A percentile compares a stretch with the other conserved stretches of the same genome.
These are phyloP conservation scores for Thera obeliscata DNA, from an alignment of 2,888 invertebrate species.

Conservation along the genomic window DNA sequence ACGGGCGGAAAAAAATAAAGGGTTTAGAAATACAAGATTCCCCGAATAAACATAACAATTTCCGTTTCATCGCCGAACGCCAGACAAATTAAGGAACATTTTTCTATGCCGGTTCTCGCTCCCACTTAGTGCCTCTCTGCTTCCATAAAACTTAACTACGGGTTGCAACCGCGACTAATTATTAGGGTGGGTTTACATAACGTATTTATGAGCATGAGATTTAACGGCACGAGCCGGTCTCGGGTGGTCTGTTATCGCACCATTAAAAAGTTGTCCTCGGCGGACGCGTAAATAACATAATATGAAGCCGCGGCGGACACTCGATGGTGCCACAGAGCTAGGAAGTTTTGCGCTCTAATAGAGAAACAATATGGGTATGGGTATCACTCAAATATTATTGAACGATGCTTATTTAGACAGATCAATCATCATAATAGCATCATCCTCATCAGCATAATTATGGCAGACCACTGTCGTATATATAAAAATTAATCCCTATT, in stretches of 20 bases:
- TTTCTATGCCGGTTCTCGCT: slow-evolving; percentile 69
- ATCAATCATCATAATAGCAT: too few species aligned
- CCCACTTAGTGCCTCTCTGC: slow-evolving; percentile 65
- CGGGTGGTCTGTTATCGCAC: slow-evolving; percentile 83
- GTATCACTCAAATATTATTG: too few species aligned
- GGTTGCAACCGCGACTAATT: slow-evolving; percentile 82
- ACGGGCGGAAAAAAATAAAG: slow-evolving; percentile 65
- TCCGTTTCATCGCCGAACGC: slow-evolving; percentile 74
- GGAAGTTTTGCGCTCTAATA: slow-evolving; percentile 8
- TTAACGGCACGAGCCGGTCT: slow-evolving; percentile 76
- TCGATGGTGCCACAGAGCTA: slow-evolving; percentile 35
- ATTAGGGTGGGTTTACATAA: slow-evolving; percentile 84
- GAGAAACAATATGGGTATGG: slow-evolving; percentile 2
- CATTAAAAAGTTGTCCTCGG: slow-evolving; percentile 83
- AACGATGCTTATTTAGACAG: too few species aligned
- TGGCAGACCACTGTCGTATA: too few species aligned
- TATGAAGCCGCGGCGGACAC: slow-evolving; percentile 60
- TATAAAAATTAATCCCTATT: too few species aligned
- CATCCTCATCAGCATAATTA: too few species aligned
- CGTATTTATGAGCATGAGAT: slow-evolving; percentile 83
- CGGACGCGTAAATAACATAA: slow-evolving; percentile 78
- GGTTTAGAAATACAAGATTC: slow-evolving; percentile 66
- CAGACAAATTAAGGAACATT: slow-evolving; percentile 81
- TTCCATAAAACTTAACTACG: slow-evolving; percentile 82
- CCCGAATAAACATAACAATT: slow-evolving; percentile 78